Evolutionary conservation across 2,113 vertebrate species (phyloP).

Genomic region (Lontra canadensis): DNA sequence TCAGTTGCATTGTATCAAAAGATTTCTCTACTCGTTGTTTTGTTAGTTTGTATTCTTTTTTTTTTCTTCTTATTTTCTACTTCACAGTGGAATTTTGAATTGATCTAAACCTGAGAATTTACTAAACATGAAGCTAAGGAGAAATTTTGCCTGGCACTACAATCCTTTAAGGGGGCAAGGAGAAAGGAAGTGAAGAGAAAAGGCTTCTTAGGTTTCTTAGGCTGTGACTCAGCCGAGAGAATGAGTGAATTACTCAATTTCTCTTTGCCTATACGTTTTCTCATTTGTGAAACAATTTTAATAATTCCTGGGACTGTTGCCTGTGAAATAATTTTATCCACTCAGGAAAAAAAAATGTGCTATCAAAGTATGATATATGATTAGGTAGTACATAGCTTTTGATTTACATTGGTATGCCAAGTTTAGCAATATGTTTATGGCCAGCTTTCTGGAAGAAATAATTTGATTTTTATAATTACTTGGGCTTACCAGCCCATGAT

Average conservation of each 20-base stretch:
- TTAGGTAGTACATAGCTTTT: slow-evolving; percentile 27
- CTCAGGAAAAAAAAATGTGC: slow-evolving; percentile 19
- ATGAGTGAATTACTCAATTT: neutral
- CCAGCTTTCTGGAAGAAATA: slow-evolving; percentile 53
- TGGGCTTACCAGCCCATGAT: neutral
- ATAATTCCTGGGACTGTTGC: neutral
- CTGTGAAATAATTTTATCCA: slow-evolving; percentile 35
- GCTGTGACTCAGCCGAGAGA: neutral
- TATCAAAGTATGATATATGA: neutral
- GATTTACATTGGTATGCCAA: neutral
- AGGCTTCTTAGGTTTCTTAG: neutral
- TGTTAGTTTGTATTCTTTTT: neutral
- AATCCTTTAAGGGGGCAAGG: neutral
- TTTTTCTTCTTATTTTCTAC: neutral
- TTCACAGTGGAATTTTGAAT: neutral
- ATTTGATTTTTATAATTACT: slow-evolving; percentile 41
- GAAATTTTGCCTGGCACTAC: neutral
- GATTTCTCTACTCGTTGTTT: neutral
- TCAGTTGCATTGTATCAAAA: neutral
- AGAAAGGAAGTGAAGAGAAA: neutral
- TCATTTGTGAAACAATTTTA: neutral
- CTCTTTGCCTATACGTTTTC: neutral
- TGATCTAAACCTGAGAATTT: neutral
- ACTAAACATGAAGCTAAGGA: neutral
- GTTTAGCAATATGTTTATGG: slow-evolving; percentile 35